These are phyloP conservation scores for Eudorcas thomsonii DNA, from an alignment of 2,113 vertebrate genomes.

Conservation along the genomic window DNA sequence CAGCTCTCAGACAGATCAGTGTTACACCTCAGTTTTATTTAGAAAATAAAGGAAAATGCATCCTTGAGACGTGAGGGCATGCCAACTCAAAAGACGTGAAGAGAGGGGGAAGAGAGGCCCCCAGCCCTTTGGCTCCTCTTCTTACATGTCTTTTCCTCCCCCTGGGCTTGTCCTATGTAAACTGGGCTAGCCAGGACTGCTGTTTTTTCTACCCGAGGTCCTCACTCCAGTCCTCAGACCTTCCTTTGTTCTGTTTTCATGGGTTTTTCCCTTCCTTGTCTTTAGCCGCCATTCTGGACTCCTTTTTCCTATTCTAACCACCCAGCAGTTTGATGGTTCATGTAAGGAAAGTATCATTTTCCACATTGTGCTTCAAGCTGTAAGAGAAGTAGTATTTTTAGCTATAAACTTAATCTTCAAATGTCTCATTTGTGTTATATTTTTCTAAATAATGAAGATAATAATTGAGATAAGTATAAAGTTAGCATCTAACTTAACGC, in stretches of 20 bases:
- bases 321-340: background rate
- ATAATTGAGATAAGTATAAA: background rate
- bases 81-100: background rate
- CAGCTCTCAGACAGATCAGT: background rate
- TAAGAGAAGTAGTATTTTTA: background rate
- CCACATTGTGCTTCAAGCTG: background rate
- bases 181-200: background rate
- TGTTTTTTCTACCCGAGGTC: background rate
- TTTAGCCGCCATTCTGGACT: background rate
- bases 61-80: background rate
- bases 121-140: background rate
- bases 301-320: background rate
- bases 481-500: conserved; percentile 41
- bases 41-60: background rate
- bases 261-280: background rate
- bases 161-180: background rate
- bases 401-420: background rate
- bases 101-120: background rate
- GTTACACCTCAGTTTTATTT: background rate
- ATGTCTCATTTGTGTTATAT: background rate
- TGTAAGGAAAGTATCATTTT: background rate
- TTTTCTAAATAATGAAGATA: conserved; percentile 19
- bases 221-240: fast-evolving
- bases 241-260: background rate
- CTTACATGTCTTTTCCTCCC: too few relatives aligned